Conservation (phyloP, 2,888 invertebrate species). For the Drosophila pseudotalamancana region DNA sequence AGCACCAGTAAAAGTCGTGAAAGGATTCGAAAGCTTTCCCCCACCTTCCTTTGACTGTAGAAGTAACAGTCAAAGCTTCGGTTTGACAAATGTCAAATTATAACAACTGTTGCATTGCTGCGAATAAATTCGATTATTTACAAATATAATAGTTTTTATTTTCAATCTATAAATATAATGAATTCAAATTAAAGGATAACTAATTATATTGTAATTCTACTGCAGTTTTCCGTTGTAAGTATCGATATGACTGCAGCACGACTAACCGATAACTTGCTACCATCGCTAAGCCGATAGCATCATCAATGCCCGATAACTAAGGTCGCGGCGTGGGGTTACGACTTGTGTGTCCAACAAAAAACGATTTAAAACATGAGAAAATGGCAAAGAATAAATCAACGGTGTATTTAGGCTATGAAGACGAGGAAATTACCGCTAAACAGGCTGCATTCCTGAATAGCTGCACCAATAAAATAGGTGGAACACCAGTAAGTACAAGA, state of each 20-base stretch:
- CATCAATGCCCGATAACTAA: background rate
- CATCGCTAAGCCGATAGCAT: slow-evolving; percentile 22
- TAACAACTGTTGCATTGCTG: slow-evolving; percentile 57
- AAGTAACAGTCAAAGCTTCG: slow-evolving; percentile 44
- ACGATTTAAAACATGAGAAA: slow-evolving; percentile 56
- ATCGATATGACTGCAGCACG: slow-evolving; percentile 15
- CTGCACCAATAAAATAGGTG: slow-evolving; percentile 93
- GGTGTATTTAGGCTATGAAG: slow-evolving; percentile 91
- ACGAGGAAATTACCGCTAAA: slow-evolving; percentile 90
- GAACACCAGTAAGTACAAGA: slow-evolving; percentile 87
- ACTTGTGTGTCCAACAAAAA: slow-evolving; percentile 21
- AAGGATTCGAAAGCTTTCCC: slow-evolving; percentile 55
- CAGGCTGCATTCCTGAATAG: slow-evolving; percentile 88
- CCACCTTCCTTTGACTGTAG: slow-evolving; percentile 47
- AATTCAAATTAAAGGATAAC: background rate
- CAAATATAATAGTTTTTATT: background rate
- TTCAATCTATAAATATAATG: background rate
- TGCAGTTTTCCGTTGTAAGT: background rate
- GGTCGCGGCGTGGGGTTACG: slow-evolving; percentile 9
- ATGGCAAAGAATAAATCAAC: slow-evolving; percentile 86
- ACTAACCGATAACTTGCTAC: slow-evolving; percentile 17
- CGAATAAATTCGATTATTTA: background rate
- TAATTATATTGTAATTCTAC: background rate
- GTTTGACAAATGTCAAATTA: slow-evolving; percentile 39
- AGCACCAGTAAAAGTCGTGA: slow-evolving; percentile 32